Evolutionary conservation across 1,140 invertebrate species (phyloP), one percentile per base, ranked within the genome.

Genomic region (Nasonia giraulti): DNA sequence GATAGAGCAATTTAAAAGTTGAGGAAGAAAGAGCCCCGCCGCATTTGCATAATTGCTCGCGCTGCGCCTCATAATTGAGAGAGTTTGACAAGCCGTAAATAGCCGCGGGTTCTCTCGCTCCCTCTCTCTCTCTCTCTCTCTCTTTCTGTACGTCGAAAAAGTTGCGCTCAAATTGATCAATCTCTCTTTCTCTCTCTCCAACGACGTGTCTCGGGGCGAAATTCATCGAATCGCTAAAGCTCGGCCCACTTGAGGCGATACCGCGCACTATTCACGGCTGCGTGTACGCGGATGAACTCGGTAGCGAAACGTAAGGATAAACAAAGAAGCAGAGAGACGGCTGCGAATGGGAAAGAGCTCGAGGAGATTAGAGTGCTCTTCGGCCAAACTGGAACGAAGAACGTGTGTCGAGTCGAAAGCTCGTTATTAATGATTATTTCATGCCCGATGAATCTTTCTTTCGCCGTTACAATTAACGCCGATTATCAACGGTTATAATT

Each of bases 1-100:
- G 71, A 40, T 66, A 33, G 73, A 66, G 33, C 81, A 82, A 82
- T 76, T 82, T 75, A 82, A 82, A 82, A 82, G 81, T 75, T 75
- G 8, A 62, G 6, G 73, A n/a, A n/a, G 33, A 55, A 82, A 50
- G 40, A 17, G 17, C 73, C 27, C 1, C 6, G 3, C 8, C 33
- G 73, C 31, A 66, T 82, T 76, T 76, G 71, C 81, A 74, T 74
- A 76, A 82, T 82, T 76, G 73, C 81, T 73, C 74, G 74, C 31
- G 62, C 40, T 20, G 55, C 6, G 1, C 55, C 5, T 20, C 55
- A 62, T 62, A 62, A 62, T 62, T 20, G 55, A 62, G 20, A n/a
- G 55, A 62, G 55, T 62, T 62, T 62, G 55, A 17, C 55, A 62
- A 62, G 55, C 55, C 55, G 55, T 62, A 62, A 62, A 62, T n/a